Evolutionary conservation across 2,888 invertebrate genomes (phyloP).

Genomic region (Molorchus minor): DNA sequence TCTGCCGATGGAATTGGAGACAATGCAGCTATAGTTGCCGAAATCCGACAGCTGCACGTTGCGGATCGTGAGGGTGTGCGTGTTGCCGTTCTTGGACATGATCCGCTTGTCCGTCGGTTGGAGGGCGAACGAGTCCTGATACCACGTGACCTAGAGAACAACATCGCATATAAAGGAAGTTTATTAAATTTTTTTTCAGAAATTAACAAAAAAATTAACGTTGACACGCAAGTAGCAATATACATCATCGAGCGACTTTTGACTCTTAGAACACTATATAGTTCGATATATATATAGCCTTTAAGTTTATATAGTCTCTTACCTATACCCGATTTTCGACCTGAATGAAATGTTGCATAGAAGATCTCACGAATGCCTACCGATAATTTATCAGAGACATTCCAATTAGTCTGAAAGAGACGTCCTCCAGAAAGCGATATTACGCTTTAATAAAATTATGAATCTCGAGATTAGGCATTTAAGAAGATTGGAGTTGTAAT

Average conservation of each 20-base stretch:
- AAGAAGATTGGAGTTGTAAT: conserved; percentile 48
- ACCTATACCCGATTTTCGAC: too few relatives aligned
- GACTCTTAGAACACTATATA: too few relatives aligned
- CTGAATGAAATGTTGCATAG: too few relatives aligned
- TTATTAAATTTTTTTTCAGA: too few relatives aligned
- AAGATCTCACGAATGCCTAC: too few relatives aligned
- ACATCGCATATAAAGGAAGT: too few relatives aligned
- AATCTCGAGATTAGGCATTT: conserved; percentile 48
- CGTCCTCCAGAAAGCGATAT: conserved; percentile 35
- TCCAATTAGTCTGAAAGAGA: conserved; percentile 34
- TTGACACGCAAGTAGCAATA: too few relatives aligned
- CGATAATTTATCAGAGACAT: conserved; percentile 29
- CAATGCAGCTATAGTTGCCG: conserved; percentile 67
- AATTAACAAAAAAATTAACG: too few relatives aligned
- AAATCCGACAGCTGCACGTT: conserved; percentile 71
- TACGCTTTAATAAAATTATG: conserved; percentile 45
- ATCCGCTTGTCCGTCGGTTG: conserved; percentile 70
- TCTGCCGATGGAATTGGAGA: conserved; percentile 60
- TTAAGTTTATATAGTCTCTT: too few relatives aligned
- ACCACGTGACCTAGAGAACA: conserved; percentile 69
- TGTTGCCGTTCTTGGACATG: conserved; percentile 69
- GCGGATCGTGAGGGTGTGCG: conserved; percentile 68
- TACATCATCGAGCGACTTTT: too few relatives aligned
- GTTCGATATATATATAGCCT: too few relatives aligned
- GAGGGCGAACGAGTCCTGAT: conserved; percentile 70